Evolutionary conservation across 2,797 vertebrate species (phyloP), one percentile per base, ranked within the genome.

Genomic region (Cynodonichthys magdalenae): DNA sequence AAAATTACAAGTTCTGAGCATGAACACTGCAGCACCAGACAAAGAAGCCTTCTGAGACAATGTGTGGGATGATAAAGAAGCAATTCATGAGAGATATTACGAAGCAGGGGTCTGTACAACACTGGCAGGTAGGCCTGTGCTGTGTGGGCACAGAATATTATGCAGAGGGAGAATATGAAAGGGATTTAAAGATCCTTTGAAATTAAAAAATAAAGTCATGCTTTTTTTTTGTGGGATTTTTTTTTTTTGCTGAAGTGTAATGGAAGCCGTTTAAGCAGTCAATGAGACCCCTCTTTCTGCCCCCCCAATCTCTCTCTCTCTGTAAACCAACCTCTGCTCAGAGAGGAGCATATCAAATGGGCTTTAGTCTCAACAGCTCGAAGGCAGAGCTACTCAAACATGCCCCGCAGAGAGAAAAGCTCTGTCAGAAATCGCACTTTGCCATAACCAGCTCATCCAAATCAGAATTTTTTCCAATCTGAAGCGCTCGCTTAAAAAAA

Each of bases 261-360:
- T 94, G 92, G 84, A 93, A 92, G 89, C 89, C 84, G 89, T 90
- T 90, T 89, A 91, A 91, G 90, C 92, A 92, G 91, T 91, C 89
- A 85, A 93, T 92, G 92, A 90, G 87, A 90, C 84, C 83, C 90
- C 89, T 83, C 83, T 77, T 85, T 82, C 87, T 83, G 79, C 88
- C 83, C 75, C 86, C 80, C 2, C 24, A n/a, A n/a, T 90, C 79
- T 89, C 82, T 89, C 82, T 84, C 36, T 39, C 7, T 34, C 7
- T 34, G 75, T 81, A 80, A 84, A 83, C 84, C 83, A 85, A 85
- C 81, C 84, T 87, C 87, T 90, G 80, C 82, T 64, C 79, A 80
- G 84, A 81, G 82, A 86, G 80, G 78, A 86, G 89, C 89, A 82
- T 83, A 79, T 87, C 89, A 81, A 90, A 90, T 88, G 86, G 70